Percentiles rank a stretch among this genome's conserved stretches.
Evolutionary conservation across 1,140 invertebrate species (phyloP).

Genomic region (Dendroctonus ponderosae): DNA sequence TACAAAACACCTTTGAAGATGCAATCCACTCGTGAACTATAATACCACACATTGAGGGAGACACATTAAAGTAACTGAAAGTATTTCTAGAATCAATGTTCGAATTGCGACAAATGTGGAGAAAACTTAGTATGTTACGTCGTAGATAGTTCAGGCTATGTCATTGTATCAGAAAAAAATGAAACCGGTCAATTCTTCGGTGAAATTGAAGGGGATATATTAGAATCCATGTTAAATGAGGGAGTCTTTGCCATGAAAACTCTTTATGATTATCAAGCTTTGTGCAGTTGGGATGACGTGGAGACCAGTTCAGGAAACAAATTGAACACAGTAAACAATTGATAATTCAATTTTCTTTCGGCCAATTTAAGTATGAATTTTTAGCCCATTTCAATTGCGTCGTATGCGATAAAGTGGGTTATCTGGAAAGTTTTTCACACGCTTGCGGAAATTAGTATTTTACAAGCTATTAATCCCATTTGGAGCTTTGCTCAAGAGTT

Average conservation of each 20-base stretch:
- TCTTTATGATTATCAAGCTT: constrained; percentile 83
- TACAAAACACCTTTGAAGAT: too few species aligned
- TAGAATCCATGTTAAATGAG: constrained; percentile 72
- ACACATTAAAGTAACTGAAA: constrained; percentile 6
- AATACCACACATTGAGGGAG: too few species aligned
- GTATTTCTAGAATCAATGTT: constrained; percentile 51
- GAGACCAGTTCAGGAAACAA: constrained; percentile 12
- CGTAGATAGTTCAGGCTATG: constrained; percentile 85
- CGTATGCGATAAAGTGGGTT: constrained; percentile 47
- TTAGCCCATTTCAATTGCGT: constrained; percentile 18
- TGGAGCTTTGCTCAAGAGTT: constrained; percentile 29
- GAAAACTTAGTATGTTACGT: constrained; percentile 75
- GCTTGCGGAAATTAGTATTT: constrained; percentile 48
- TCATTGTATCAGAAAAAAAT: constrained; percentile 67
- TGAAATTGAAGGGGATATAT: constrained; percentile 73
- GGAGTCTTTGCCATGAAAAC: constrained; percentile 73
- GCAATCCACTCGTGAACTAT: too few species aligned
- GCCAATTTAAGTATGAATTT: not conserved
- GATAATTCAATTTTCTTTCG: not conserved
- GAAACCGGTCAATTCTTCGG: constrained; percentile 84
- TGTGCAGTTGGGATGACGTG: constrained; percentile 57
- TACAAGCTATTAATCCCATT: constrained; percentile 40
- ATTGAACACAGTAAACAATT: constrained; percentile 8
- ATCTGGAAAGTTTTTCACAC: constrained; percentile 49
- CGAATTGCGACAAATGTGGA: constrained; percentile 57